phyloP scores from a whole-genome alignment of 64 coral and sea anemone genomes.

The Actinia tenebrosa region DNA sequence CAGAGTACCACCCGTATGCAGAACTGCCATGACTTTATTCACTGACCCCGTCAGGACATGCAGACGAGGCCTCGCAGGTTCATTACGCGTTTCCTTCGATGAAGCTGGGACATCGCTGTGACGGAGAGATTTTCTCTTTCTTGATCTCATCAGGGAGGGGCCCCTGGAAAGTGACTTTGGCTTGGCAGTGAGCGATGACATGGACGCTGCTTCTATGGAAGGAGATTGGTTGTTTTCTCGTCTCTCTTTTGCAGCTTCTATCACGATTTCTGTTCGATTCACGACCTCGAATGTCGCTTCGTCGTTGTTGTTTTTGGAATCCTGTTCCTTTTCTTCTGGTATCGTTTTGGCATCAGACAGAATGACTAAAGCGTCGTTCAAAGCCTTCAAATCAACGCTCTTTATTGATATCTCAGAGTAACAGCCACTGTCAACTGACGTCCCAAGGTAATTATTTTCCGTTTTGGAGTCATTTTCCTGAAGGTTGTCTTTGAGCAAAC shows the following conservation, averaged over 20 bases:
- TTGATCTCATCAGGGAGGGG: constrained; percentile 47
- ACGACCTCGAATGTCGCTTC: constrained; percentile 36
- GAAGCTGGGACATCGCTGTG: background rate
- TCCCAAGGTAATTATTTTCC: background rate
- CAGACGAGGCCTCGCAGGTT: constrained; percentile 21
- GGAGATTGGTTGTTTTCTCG: background rate
- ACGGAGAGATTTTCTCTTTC: constrained; percentile 31
- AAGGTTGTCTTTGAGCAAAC: background rate
- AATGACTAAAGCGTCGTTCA: background rate
- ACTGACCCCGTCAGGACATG: constrained; percentile 42
- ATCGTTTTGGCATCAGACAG: background rate
- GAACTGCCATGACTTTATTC: constrained; percentile 47
- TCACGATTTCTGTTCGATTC: constrained; percentile 1
- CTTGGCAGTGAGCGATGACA: constrained; percentile 19
- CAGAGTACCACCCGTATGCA: constrained; percentile 48
- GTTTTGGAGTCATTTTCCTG: background rate
- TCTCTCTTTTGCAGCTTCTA: background rate
- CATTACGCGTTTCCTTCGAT: background rate
- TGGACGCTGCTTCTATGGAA: constrained; percentile 8
- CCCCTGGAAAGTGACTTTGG: constrained; percentile 10
- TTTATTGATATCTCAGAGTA: background rate
- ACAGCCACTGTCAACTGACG: background rate
- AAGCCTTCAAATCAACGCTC: background rate
- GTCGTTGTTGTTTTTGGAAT: background rate
- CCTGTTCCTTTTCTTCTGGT: background rate